A percentile compares a stretch with the other conserved stretches of the same genome.
phyloP scores from a whole-genome alignment of 2,113 vertebrate species.

The Phaethornis superciliosus region DNA sequence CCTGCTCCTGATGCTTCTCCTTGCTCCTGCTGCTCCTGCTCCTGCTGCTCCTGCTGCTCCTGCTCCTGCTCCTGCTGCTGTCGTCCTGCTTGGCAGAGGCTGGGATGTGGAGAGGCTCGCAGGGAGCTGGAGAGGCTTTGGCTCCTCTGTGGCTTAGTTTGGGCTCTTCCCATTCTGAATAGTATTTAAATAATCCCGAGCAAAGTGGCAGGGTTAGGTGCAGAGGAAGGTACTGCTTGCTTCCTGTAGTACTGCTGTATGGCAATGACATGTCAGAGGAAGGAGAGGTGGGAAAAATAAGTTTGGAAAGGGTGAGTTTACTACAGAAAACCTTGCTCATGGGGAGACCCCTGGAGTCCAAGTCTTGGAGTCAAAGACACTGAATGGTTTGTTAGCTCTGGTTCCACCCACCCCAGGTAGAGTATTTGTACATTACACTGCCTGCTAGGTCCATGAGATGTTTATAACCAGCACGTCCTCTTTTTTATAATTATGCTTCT shows the following conservation, averaged over 20 bases:
- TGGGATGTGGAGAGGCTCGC: background rate
- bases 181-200: background rate
- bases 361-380: background rate
- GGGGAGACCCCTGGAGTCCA: background rate
- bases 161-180: background rate
- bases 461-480: background rate
- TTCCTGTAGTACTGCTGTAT: background rate
- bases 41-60: no score
- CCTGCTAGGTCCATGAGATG: background rate
- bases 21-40: no score
- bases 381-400: fast-evolving
- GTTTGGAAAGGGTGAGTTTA: background rate
- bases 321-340: background rate
- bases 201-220: background rate
- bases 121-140: background rate
- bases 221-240: background rate
- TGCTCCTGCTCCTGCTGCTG: no score
- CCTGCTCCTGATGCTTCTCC: no score
- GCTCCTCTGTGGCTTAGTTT: fast-evolving
- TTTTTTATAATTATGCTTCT: background rate
- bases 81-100: background rate
- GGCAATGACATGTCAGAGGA: background rate
- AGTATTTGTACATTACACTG: fast-evolving
- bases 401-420: background rate
- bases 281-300: background rate